Evolutionary conservation across 2,888 invertebrate genomes (phyloP), one percentile per base, ranked within the genome.

Genomic region (Leucoptera coffeella): DNA sequence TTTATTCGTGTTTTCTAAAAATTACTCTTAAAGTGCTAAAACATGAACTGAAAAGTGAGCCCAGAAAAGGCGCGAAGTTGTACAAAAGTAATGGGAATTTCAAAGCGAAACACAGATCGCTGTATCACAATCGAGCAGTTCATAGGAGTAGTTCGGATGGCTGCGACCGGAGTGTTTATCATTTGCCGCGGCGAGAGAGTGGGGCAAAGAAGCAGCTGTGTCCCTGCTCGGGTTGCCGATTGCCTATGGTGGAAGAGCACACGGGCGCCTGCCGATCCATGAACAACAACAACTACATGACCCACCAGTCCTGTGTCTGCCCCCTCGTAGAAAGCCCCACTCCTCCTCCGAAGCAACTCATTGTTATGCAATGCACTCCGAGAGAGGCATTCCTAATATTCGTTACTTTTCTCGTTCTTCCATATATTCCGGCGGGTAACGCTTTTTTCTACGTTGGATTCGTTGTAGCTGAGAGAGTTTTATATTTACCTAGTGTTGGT

Each of bases 391-490:
- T 60, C 42, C 50, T 83, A 32, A 73, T 81, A 57, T 78, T 81
- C 39, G 69, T 83, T 36, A 80, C 85, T 27, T 80, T 96, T 47
- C 77, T 94, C 50, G 79, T 86, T 38, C 73, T 96, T 40, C 94
- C 96, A 33, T 96, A 95, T 69, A 75, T 96, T 47, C 96, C 95
- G 35, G 95, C 96, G 35, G 86, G 91, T 43, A 97, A 97, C 75
- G 71, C 95, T 42, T 84, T 96, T 61, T 94, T 95, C 73, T 95
- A 96, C 61, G 96, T 97, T 32, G 97, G 97, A 26, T 97, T 97
- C 61, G 96, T 97, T 38, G 87, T 96, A 29, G 97, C 96, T 31
- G 97, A 97, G 67, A 78, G 96, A 36, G 85, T 96, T 37, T 75
- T 97, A 36, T 97, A 96, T 69, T 79, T 96, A 56, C 95, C 96